A percentile compares a stretch with the other conserved stretches of the same genome.
phyloP scores from a whole-genome alignment of 1,140 invertebrate species.

The Polypedilum vanderplanki region DNA sequence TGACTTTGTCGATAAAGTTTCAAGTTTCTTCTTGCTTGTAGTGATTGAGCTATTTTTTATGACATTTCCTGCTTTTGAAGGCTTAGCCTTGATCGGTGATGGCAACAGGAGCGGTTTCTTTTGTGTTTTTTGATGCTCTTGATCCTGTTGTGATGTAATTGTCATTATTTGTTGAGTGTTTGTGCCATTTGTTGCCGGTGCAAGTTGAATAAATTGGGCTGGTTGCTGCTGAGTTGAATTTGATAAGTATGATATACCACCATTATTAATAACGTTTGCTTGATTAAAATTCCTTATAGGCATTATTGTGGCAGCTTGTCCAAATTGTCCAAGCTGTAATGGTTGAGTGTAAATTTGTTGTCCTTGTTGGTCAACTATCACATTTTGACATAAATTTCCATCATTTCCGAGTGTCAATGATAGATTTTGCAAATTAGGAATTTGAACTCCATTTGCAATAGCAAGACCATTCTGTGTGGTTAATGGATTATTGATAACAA shows the following conservation, averaged over 20 bases:
- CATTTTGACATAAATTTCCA: conserved; percentile 15
- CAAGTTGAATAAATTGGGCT: conserved; percentile 41
- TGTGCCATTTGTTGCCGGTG: conserved; percentile 32
- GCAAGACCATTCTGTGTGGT: not conserved
- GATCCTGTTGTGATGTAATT: conserved; percentile 30
- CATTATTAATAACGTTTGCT: conserved; percentile 21
- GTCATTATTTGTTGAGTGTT: conserved; percentile 32
- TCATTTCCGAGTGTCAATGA: not conserved
- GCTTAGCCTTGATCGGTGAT: not conserved
- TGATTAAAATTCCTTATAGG: conserved; percentile 25
- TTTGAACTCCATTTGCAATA: not conserved
- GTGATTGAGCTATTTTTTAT: not conserved
- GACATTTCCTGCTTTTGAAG: not conserved
- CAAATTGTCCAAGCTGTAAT: not conserved
- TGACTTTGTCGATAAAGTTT: not conserved
- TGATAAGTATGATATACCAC: not conserved
- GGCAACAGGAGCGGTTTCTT: conserved; percentile 7
- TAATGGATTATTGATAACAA: conserved; percentile 21
- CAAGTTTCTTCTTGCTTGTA: not conserved
- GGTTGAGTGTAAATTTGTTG: conserved; percentile 23
- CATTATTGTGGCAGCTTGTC: not conserved
- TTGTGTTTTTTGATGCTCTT: conserved; percentile 12
- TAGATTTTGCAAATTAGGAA: conserved; percentile 7
- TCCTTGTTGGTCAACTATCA: conserved; percentile 21
- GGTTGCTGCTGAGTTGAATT: conserved; percentile 33